Base-by-base conservation (phyloP, 1,140 invertebrate species). In the Pseudomyrmex sp. region DNA sequence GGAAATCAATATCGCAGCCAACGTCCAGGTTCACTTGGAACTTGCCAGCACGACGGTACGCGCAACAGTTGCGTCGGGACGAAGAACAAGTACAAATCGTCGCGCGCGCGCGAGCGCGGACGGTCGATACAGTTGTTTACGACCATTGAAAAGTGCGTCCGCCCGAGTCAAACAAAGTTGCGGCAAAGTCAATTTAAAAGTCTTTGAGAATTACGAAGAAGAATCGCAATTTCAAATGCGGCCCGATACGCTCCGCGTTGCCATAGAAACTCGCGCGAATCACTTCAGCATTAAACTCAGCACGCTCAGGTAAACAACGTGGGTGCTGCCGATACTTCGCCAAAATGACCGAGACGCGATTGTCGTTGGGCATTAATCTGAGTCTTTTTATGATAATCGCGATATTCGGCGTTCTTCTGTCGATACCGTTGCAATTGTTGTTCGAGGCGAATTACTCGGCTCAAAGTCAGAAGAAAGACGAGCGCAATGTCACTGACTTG, bases 11-110 rank as follows among this genome's bases (percentile, higher is more conserved):
- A 93, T 88, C 84, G 2, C 54, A 72, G 62, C 84, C 65, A 62
- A 89, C 88, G 83, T 89, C 88, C 86, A 90, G 87, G 86, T 79
- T 82, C 80, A 66, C 80, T 84, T 74, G 80, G 76, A 72, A 76
- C 70, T 35, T 86, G 82, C 85, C 79, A 58, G 76, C 74, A 75
- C 74, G 82, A 89, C 72, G 80, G 65, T 59, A 91, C 84, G 88
- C 88, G 92, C 92, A 93, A 92, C 92, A 93, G 92, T 92, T 92
- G 88, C 62, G 48, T 85, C 65, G 80, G 56, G 66, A 54, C 85
- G 62, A 85, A 65, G 62, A 35, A 79, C 18, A 66, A 52, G 4
- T 35, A 59, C 75, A 26, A 79, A n/a, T n/a, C 70, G 63, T 63
- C 5, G n/a, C 50, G 48, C 15, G 35, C 58, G 52, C 65, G n/a